phyloP scores from a whole-genome alignment of 2,888 invertebrate genomes.

The Clostera curtula region DNA sequence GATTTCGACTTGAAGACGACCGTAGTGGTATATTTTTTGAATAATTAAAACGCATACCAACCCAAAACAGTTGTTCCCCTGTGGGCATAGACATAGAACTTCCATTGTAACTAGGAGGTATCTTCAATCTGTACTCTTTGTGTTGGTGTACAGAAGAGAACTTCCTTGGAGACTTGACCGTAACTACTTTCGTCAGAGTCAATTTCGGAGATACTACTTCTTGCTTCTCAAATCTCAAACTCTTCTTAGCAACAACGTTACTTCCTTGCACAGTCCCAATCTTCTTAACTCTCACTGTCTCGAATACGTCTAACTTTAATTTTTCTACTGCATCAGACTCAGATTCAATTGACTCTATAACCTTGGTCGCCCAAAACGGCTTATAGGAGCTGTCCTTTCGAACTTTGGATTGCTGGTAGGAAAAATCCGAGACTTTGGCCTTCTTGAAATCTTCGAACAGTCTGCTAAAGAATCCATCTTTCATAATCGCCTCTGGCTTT shows the following conservation, averaged over 20 bases:
- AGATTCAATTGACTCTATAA: conserved; percentile 20
- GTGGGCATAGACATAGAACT: conserved; percentile 59
- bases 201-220: conserved; percentile 31
- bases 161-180: conserved; percentile 18
- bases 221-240: conserved; percentile 28
- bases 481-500: conserved; percentile 15
- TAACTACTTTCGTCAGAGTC: conserved; percentile 15
- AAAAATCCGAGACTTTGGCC: conserved; percentile 49
- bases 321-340: no score
- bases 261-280: conserved; percentile 20
- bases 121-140: conserved; percentile 34
- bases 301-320: conserved; percentile 6
- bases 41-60: conserved; percentile 43
- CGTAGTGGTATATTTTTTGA: no score
- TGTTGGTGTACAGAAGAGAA: conserved; percentile 36
- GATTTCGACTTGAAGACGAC: no score
- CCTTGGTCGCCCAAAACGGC: conserved; percentile 57
- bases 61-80: conserved; percentile 61
- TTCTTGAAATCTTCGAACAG: conserved; percentile 49
- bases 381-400: conserved; percentile 46
- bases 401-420: conserved; percentile 45
- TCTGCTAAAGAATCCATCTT: conserved; percentile 45
- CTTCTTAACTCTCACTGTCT: conserved; percentile 8
- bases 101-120: conserved; percentile 44
- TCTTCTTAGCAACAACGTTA: conserved; percentile 28